These are phyloP conservation scores for Zaprionus ornatus DNA, from an alignment of 1,140 invertebrate species.

Conservation along the genomic window DNA sequence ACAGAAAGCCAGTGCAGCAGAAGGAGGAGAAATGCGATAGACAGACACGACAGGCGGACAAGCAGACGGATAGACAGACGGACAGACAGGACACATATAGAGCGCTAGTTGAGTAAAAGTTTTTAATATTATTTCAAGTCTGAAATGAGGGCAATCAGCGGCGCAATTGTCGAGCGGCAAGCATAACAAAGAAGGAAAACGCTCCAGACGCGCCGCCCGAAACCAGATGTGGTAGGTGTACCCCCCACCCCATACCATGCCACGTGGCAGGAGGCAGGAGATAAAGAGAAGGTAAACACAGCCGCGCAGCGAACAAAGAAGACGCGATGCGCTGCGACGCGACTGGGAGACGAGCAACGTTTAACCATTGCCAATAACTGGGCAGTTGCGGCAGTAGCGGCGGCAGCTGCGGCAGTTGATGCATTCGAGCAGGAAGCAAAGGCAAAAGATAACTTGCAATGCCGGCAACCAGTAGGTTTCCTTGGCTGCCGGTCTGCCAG, in stretches of 20 bases:
- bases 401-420: slow-evolving; percentile 25
- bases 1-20: neutral
- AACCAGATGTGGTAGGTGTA: slow-evolving; percentile 30
- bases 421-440: slow-evolving; percentile 41
- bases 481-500: neutral
- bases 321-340: neutral
- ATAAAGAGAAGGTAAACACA: slow-evolving; percentile 26
- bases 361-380: slow-evolving; percentile 63
- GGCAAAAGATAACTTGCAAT: slow-evolving; percentile 32
- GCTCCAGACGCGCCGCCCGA: slow-evolving; percentile 40
- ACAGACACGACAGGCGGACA: neutral
- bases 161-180: slow-evolving; percentile 79
- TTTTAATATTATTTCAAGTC: slow-evolving; percentile 82
- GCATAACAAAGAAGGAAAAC: slow-evolving; percentile 71
- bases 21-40: neutral
- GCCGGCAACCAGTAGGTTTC: slow-evolving; percentile 10
- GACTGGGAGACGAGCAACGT: slow-evolving; percentile 25
- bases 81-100: slow-evolving; percentile 32
- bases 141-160: slow-evolving; percentile 81
- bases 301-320: slow-evolving; percentile 31
- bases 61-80: slow-evolving; percentile 1
- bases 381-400: slow-evolving; percentile 18
- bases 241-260: no score
- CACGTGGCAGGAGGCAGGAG: slow-evolving; percentile 9
- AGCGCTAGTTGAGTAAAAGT: slow-evolving; percentile 66